Evolutionary conservation across 2,888 invertebrate species (phyloP).

Genomic region (Scaptomyza reducta): DNA sequence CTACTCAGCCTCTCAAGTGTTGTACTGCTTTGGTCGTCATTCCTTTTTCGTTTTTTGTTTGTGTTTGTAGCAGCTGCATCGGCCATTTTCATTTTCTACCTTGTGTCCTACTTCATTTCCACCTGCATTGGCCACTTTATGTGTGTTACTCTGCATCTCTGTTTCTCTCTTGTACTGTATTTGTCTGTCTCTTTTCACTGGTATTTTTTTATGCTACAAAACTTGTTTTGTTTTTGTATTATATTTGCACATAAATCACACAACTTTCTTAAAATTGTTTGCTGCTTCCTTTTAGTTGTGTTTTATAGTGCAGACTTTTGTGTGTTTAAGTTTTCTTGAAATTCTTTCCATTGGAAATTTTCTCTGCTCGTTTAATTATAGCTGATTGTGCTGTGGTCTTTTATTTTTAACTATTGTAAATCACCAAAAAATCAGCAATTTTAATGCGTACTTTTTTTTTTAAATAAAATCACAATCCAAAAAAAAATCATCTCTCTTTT

Average conservation of each 20-base stretch:
- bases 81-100: conserved; percentile 65
- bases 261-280: conserved; percentile 69
- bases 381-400: not conserved
- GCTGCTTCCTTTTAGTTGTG: conserved; percentile 41
- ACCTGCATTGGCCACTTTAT: conserved; percentile 34
- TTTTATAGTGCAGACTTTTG: conserved; percentile 33
- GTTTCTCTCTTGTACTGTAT: not conserved
- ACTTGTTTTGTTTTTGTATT: conserved; percentile 63
- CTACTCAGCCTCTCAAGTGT: conserved; percentile 17
- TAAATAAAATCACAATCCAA: too few species aligned
- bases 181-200: conserved; percentile 1
- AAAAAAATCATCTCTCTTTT: too few species aligned
- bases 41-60: conserved; percentile 44
- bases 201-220: conserved; percentile 41
- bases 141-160: conserved; percentile 1
- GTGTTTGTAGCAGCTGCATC: conserved; percentile 64
- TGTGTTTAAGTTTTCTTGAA: conserved; percentile 27
- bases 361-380: not conserved
- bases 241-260: conserved; percentile 77
- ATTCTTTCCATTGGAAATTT: not conserved
- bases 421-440: too few species aligned
- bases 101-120: conserved; percentile 66
- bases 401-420: not conserved
- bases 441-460: too few species aligned
- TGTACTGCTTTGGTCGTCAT: conserved; percentile 40